These are phyloP conservation scores for Scophthalmus maximus DNA, from an alignment of 2,113 vertebrate species.

Conservation along the genomic window DNA sequence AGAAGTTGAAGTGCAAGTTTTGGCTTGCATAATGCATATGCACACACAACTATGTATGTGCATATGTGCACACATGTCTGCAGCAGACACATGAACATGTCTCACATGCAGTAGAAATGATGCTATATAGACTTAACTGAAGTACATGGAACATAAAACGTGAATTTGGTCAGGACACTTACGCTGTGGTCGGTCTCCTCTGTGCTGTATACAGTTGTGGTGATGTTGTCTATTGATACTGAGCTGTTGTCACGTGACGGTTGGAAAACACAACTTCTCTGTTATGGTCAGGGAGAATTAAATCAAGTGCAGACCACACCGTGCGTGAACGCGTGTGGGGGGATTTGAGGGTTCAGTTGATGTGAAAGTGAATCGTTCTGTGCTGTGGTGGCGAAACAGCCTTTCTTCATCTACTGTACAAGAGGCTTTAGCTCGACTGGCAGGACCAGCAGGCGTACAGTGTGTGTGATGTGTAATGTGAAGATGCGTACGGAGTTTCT, in stretches of 20 bases:
- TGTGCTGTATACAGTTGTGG: slow-evolving; percentile 38
- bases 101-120: not conserved
- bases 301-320: slow-evolving; percentile 62
- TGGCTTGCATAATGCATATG: slow-evolving; percentile 62
- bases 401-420: slow-evolving; percentile 18
- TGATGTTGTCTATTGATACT: slow-evolving; percentile 54
- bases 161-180: slow-evolving; percentile 3
- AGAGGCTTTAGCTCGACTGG: slow-evolving; percentile 37
- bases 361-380: slow-evolving; percentile 65
- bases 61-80: slow-evolving; percentile 2
- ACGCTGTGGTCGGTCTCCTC: slow-evolving; percentile 5
- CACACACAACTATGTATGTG: slow-evolving; percentile 14
- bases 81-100: not conserved
- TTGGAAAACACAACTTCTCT: slow-evolving; percentile 66
- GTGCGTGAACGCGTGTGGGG: slow-evolving; percentile 63
- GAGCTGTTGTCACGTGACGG: slow-evolving; percentile 61
- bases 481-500: slow-evolving; percentile 19
- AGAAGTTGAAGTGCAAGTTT: slow-evolving; percentile 71
- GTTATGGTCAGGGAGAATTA: slow-evolving; percentile 69
- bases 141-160: slow-evolving; percentile 20
- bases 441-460: slow-evolving; percentile 18
- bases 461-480: slow-evolving; percentile 20
- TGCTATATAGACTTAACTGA: not conserved
- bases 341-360: slow-evolving; percentile 73
- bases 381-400: slow-evolving; percentile 24